Evolutionary conservation across 2,797 vertebrate genomes (phyloP).

Genomic region (Oryzias dopingdopingensis): DNA sequence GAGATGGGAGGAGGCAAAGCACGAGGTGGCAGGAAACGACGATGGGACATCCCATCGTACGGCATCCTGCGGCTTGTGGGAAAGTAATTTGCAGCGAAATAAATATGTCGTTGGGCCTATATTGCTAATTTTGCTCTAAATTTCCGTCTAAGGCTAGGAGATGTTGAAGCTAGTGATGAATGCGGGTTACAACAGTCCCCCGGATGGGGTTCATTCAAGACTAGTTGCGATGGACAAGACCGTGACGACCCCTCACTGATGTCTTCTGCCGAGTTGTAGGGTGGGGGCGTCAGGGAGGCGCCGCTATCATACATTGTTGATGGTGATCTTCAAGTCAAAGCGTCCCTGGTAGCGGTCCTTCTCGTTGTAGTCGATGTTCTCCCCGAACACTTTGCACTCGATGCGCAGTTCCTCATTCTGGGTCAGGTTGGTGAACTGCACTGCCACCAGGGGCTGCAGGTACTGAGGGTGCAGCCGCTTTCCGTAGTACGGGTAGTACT

Average conservation of each 20-base stretch:
- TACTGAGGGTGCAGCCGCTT: slow-evolving; percentile 88
- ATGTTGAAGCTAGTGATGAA: slow-evolving; percentile 89
- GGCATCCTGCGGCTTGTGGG: slow-evolving; percentile 88
- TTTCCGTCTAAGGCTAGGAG: slow-evolving; percentile 92
- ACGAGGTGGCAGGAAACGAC: slow-evolving; percentile 85
- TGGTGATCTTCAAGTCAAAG: slow-evolving; percentile 90
- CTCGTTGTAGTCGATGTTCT: slow-evolving; percentile 92
- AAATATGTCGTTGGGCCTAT: slow-evolving; percentile 87
- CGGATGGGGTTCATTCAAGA: slow-evolving; percentile 81
- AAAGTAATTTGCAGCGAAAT: slow-evolving; percentile 92
- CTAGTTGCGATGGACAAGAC: slow-evolving; percentile 80
- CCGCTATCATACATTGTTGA: slow-evolving; percentile 86
- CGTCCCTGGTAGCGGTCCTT: slow-evolving; percentile 98
- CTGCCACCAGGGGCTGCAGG: slow-evolving; percentile 90
- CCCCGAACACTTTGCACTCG: slow-evolving; percentile 90
- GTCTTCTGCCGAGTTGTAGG: slow-evolving; percentile 52
- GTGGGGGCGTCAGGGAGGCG: slow-evolving; percentile 33
- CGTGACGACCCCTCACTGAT: slow-evolving; percentile 38
- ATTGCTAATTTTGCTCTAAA: slow-evolving; percentile 85
- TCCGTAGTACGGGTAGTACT: slow-evolving; percentile 97
- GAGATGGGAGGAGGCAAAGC: slow-evolving; percentile 69
- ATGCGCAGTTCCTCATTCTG: slow-evolving; percentile 84
- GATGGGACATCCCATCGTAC: slow-evolving; percentile 80
- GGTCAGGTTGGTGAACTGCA: slow-evolving; percentile 93
- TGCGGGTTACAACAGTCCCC: slow-evolving; percentile 88